Base-by-base conservation (phyloP, 92 coral and sea anemone species). In the Blastomussa wellsi region DNA sequence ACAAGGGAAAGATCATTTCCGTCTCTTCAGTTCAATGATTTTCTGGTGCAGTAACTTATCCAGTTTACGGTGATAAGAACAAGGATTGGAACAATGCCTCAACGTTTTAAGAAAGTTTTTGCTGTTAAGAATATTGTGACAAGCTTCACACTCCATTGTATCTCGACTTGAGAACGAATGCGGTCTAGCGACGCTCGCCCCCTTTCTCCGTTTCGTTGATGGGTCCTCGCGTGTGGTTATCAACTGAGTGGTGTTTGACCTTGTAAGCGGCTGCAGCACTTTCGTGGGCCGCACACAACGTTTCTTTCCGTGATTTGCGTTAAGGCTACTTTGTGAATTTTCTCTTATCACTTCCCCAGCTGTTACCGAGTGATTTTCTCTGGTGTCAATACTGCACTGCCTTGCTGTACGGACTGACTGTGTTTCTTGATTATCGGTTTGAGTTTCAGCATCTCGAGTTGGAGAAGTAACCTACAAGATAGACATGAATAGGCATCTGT, bases 51-150 rank as follows among this genome's bases (percentile, higher is more conserved):
- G 29, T 17, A 47, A 70, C 62, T n/a, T 32, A 2, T 31, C 71
- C 32, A 83, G 42, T 44, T 42, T 74, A 14, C 51, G 42, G 57
- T 83, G 87, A 74, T 74, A 37, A 2, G 79, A 29, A 49, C 87
- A 83, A 60, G 31, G 80, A 19, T 22, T 74, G 47, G 79, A 59
- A 44, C 64, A 55, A 20, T 24, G 31, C 11, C 59, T 83, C 37
- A 83, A 42, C 1, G 80, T 74, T 20, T 78, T 22, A 19, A 83
- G 20, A 28, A 83, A 83, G 52, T 57, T 83, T 42, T n/a, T 83
- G 80, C 87, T 83, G 79, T 83, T 83, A 31, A 83, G 80, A 73
- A 59, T 51, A 17, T 39, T 52, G 9, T 29, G 47, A 64, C 87
- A 83, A 8, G 70, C 87, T 16, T 29, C 80, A 29, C 87, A 83